A percentile compares a stretch with the other conserved stretches of the same genome.
Evolutionary conservation across 2,113 vertebrate genomes (phyloP).

Genomic region (Lasiurus cinereus): DNA sequence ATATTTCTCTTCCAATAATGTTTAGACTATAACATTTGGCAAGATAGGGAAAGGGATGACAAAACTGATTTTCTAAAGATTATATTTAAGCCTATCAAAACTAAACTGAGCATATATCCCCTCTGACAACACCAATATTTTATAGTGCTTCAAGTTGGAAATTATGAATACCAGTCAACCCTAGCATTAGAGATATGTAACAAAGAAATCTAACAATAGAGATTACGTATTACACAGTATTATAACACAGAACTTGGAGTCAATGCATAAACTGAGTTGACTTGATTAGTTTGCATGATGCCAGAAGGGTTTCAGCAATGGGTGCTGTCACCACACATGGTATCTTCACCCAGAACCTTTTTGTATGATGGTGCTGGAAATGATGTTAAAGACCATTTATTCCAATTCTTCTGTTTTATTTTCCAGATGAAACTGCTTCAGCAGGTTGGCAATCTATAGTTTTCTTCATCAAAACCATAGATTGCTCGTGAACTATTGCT

Average conservation of each 20-base stretch:
- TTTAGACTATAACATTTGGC: neutral
- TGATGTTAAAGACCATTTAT: neutral
- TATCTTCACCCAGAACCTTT: neutral
- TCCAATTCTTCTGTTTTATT: conserved; percentile 3
- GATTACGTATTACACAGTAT: neutral
- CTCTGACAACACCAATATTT: conserved; percentile 1
- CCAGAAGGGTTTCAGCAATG: neutral
- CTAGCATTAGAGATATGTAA: neutral
- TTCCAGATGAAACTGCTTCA: conserved; percentile 35
- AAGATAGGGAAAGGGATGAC: neutral
- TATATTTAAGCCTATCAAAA: neutral
- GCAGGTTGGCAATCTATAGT: conserved; percentile 49
- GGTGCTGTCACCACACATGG: neutral
- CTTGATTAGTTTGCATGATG: neutral
- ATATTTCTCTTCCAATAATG: neutral
- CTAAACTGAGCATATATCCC: neutral
- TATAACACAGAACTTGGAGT: neutral
- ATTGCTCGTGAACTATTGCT: neutral
- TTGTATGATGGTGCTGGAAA: neutral
- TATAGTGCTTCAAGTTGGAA: conserved; percentile 36
- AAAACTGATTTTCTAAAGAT: neutral
- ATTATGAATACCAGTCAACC: conserved; percentile 41
- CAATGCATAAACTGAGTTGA: neutral
- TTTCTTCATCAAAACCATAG: conserved; percentile 49
- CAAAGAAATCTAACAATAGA: neutral